Base-by-base conservation (phyloP, 2,113 vertebrate species). In the Salvelinus alpinus region DNA sequence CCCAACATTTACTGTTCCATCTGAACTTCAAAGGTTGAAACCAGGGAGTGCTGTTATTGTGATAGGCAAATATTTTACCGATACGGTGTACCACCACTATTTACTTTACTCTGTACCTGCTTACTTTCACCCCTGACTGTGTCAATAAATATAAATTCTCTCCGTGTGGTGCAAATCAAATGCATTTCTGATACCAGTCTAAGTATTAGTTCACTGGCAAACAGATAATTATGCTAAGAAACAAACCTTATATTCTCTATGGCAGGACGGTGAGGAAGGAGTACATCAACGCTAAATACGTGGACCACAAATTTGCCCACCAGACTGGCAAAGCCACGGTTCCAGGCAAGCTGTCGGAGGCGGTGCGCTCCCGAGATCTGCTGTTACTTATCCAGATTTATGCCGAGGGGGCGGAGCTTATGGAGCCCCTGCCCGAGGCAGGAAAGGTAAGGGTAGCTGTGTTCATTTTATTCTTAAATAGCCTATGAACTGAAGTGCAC, bases 311-410 rank as follows among this genome's bases (percentile, higher is more conserved):
- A 85, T 96, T 94, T 86, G 95, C 93, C 4, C 92, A 93, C 78
- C 94, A 94, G 89, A 94, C 93, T 20, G 94, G 95, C 79, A 16
- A 14, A 54, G 82, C 86, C 20, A 94, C 95, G 14, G 90, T 94
- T 25, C 90, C 95, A 60, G 94, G 94, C 76, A 95, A 95, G 74
- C 84, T 97, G 88, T 94, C 94, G 25, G 95, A 96, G 85, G 95
- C 95, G 80, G 90, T 97, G 83, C 93, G 91, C 89, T 95, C 95
- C 86, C 92, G 94, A 88, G 95, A 96, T 87, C 91, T 97, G 92
- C 94, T 95, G 93, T 94, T 94, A 88, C 93, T 97, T 83, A 91
- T 97, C 86, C 95, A 96, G 94, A 94, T 96, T 90, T 96, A 95
- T 89, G 94, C 95, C 82, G 95, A 97, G 78, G 96, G 96, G 3